Percentiles rank a stretch among this genome's conserved stretches.
These are phyloP conservation scores for Taxidea taxus DNA, from an alignment of 2,113 vertebrate species.

Conservation along the genomic window DNA sequence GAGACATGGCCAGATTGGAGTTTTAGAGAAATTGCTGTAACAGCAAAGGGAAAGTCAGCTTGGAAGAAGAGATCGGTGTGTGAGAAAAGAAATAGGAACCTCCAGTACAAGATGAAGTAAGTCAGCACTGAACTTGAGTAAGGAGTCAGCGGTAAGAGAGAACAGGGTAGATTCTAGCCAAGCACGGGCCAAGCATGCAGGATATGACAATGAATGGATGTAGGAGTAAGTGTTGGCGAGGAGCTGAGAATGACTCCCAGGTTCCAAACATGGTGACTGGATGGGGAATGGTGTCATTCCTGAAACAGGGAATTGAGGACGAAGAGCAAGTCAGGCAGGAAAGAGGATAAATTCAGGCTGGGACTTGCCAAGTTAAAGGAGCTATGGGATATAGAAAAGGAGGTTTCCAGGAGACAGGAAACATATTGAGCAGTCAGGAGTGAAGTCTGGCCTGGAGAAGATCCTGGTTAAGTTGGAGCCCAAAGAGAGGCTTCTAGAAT, in stretches of 20 bases:
- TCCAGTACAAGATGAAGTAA: not conserved
- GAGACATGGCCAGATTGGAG: not conserved
- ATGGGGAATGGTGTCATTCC: conserved; percentile 59
- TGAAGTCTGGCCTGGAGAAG: not conserved
- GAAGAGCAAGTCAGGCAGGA: conserved; percentile 50
- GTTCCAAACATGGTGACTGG: not conserved
- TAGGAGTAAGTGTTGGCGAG: not conserved
- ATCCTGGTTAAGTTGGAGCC: not conserved
- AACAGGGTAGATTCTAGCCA: not conserved
- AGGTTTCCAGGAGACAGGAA: not conserved
- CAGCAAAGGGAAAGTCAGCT: not conserved
- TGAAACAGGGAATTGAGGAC: conserved; percentile 55
- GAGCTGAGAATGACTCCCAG: conserved; percentile 25
- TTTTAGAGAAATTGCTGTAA: not conserved
- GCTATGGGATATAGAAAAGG: not conserved
- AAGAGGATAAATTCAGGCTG: conserved; percentile 54
- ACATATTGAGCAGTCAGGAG: not conserved
- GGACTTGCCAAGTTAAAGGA: conserved; percentile 42
- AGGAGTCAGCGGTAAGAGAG: not conserved
- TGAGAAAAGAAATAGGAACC: not conserved
- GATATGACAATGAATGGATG: not conserved
- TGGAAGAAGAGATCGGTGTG: not conserved
- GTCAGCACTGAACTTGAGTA: not conserved
- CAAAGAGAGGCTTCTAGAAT: not conserved
- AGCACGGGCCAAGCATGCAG: not conserved